phyloP scores from a whole-genome alignment of 2,888 invertebrate genomes.

The Tuta absoluta region DNA sequence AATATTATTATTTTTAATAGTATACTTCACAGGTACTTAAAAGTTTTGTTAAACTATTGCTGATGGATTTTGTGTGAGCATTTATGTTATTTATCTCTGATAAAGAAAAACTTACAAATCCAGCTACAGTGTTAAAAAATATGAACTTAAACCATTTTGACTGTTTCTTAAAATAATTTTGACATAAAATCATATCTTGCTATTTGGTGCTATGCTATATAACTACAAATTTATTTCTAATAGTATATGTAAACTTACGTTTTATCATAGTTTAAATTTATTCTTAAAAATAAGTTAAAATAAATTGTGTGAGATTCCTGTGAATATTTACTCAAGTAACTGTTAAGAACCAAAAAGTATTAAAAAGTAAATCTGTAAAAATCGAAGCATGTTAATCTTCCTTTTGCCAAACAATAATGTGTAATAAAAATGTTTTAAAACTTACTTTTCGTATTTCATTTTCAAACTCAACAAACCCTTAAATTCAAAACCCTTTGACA shows the following conservation, averaged over 20 bases:
- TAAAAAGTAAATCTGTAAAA: conserved; percentile 52
- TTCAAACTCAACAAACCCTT: neutral
- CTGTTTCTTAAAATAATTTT: conserved; percentile 11
- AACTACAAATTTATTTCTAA: conserved; percentile 48
- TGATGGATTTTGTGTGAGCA: conserved; percentile 18
- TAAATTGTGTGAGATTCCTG: conserved; percentile 28
- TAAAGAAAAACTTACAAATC: neutral
- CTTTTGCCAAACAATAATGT: conserved; percentile 77
- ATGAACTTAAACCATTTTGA: neutral
- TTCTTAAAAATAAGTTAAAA: conserved; percentile 25
- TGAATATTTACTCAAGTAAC: conserved; percentile 37
- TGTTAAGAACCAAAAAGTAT: conserved; percentile 78
- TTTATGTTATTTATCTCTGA: conserved; percentile 8
- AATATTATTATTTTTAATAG: neutral
- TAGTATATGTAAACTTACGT: conserved; percentile 23
- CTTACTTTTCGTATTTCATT: conserved; percentile 14
- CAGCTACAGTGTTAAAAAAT: neutral
- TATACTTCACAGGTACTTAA: neutral
- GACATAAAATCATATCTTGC: conserved; percentile 51
- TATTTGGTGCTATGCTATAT: conserved; percentile 66
- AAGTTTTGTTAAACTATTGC: neutral
- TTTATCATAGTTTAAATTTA: conserved; percentile 21
- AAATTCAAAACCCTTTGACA: neutral
- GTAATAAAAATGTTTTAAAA: conserved; percentile 64
- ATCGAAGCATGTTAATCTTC: conserved; percentile 65